Conservation (phyloP, 1,140 invertebrate species). For the Bombus soroeensis region DNA sequence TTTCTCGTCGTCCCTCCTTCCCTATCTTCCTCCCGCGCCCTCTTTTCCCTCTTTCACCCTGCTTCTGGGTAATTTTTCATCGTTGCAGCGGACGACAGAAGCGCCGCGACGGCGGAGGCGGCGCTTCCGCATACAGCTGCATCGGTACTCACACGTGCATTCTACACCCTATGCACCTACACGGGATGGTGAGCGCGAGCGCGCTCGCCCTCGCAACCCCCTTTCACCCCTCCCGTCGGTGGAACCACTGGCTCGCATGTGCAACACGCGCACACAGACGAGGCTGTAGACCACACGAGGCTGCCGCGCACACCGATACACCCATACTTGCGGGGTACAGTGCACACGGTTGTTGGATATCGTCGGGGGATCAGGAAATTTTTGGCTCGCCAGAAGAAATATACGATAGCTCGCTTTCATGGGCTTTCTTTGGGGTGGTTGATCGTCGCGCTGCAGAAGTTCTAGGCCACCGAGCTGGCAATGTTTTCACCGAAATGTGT, state of each 20-base stretch:
- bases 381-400: constrained; percentile 53
- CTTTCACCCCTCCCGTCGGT: neutral
- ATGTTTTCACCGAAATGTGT: constrained; percentile 11
- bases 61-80: constrained; percentile 82
- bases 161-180: constrained; percentile 6
- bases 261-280: constrained; percentile 4
- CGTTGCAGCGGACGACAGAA: constrained; percentile 79
- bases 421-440: constrained; percentile 3
- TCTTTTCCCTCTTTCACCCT: constrained; percentile 68
- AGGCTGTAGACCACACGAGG: constrained; percentile 29
- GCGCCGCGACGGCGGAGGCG: constrained; percentile 72
- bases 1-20: neutral
- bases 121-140: constrained; percentile 66
- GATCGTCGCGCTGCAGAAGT: constrained; percentile 17
- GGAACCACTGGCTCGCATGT: constrained; percentile 23
- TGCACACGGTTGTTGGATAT: constrained; percentile 61
- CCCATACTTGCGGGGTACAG: constrained; percentile 24
- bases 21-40: constrained; percentile 12
- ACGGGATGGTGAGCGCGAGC: constrained; percentile 8
- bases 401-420: constrained; percentile 9
- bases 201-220: neutral
- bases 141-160: constrained; percentile 30
- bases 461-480: constrained; percentile 22
- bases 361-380: constrained; percentile 61
- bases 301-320: constrained; percentile 50